Percentiles rank a stretch among this genome's conserved stretches.
Conservation (phyloP, 2,888 invertebrate species). For the Caenorhabditis auriculariae region DNA sequence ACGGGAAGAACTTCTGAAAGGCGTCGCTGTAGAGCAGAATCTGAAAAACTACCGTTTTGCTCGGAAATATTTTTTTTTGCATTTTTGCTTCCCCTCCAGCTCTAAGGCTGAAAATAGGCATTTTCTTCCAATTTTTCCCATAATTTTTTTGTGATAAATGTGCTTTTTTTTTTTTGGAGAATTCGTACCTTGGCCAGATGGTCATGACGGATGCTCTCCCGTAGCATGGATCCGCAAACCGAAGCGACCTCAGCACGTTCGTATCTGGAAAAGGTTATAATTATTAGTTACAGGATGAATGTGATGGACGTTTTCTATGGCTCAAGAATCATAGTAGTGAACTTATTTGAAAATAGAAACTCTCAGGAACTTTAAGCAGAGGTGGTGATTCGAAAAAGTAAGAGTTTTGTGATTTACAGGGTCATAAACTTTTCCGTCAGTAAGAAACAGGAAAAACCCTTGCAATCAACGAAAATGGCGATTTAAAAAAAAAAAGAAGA, state of each 20-base stretch:
- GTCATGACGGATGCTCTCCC: conserved; percentile 97
- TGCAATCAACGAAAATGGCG: no score
- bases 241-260: conserved; percentile 98
- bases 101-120: no score
- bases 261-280: conserved; percentile 69
- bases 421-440: no score
- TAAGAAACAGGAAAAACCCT: no score
- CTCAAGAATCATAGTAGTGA: neutral
- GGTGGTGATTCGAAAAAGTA: no score
- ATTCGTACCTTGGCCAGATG: conserved; percentile 79
- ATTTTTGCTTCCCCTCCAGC: no score
- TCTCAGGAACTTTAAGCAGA: no score
- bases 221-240: conserved; percentile 97
- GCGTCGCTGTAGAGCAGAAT: conserved; percentile 96
- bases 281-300: conserved; percentile 1
- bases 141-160: no score
- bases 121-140: no score
- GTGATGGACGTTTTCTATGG: neutral
- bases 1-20: conserved; percentile 99
- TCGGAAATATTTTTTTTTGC: no score
- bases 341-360: neutral
- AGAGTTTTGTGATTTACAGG: no score
- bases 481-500: no score
- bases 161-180: neutral
- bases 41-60: conserved; percentile 50